Evolutionary conservation across 2,888 invertebrate genomes (phyloP), one percentile per base, ranked within the genome.

Genomic region (Cantharis nigra): DNA sequence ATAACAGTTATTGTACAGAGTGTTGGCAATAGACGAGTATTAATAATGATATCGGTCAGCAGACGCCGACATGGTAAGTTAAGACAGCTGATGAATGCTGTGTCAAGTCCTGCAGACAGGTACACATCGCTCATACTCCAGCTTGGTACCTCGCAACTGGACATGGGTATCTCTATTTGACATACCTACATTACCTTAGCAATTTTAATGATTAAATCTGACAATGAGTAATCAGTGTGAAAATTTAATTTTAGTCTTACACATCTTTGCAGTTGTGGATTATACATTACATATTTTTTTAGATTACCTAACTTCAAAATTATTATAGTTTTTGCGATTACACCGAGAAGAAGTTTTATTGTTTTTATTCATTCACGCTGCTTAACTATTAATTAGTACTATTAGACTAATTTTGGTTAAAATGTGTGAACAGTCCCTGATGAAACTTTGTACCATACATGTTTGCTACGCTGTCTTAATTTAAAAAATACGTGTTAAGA

Each of bases 1-100:
- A 67, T 69, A 28, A 16, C 69, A 69, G 26, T 30, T 28, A 30
- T 28, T 69, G 69, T 64, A 28, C 26, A 67, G 20, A 63, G 63
- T 74, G 78, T 76, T 70, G 62, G 76, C 84, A 85, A 86, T 86
- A 83, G 86, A 86, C 85, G 85, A 82, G 82, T 85, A 87, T 87
- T 87, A 87, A 87, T 87, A 87, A 87, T 86, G 87, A 86, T 87
- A 87, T 87, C 86, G 86, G 84, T 83, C 82, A 80, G 81, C 76
- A 83, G 84, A 83, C 82, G 82, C 80, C 81, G 85, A 86, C 85
- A 85, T 80, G 84, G 82, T 81, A 80, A 80, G 82, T 79, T 81
- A 82, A 82, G 86, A 85, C 86, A 84, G 81, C 86, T 87, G 87
- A 87, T 83, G 83, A 83, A 83, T 83, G 82, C 81, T 80, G 80